Base-by-base conservation (phyloP, 2,888 invertebrate species). In the Pollenia amentaria region DNA sequence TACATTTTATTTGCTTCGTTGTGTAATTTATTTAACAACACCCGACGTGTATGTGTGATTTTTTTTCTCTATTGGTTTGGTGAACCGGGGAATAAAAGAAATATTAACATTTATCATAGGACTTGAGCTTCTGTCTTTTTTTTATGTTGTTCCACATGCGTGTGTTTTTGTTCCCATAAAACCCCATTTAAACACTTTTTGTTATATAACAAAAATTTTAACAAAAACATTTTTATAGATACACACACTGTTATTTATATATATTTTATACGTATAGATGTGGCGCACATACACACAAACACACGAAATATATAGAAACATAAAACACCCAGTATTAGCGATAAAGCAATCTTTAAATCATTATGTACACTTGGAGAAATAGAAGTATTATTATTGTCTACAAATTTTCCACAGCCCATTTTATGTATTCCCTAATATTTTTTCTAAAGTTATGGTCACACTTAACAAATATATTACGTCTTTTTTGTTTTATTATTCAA, bases 81-180 rank as follows among this genome's bases (percentile, higher is more conserved):
- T 7, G 10, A 60, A 38, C 3, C n/a, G 57, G 40, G n/a, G 38
- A 29, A 55, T 57, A 14, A 10, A 40, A 42, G 9, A 11, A 55
- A 44, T 57, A 72, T 64, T 67, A 84, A 81, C 55, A 82, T 81
- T 81, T 78, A 84, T 81, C 73, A 81, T 75, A 78, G 72, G 70
- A 73, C 51, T 80, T 80, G 18, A 80, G 53, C 55, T 67, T 29
- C 6, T 29, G 3, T 29, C 2, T 29, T 6, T 53, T 70, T 64
- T 65, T 75, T 65, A n/a, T n/a, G 62, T 81, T 70, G 18, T 53
- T 62, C 12, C 42, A 79, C 55, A 67, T 81, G 78, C 76, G 70
- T 80, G 64, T 80, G 51, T 86, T 76, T 79, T 60, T 62, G 67
- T 78, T 79, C 75, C 53, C 83, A 70, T 78, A 79, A 86, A 86